Base-by-base conservation (phyloP, 2,888 invertebrate genomes). In the Drosophila colorata region DNA sequence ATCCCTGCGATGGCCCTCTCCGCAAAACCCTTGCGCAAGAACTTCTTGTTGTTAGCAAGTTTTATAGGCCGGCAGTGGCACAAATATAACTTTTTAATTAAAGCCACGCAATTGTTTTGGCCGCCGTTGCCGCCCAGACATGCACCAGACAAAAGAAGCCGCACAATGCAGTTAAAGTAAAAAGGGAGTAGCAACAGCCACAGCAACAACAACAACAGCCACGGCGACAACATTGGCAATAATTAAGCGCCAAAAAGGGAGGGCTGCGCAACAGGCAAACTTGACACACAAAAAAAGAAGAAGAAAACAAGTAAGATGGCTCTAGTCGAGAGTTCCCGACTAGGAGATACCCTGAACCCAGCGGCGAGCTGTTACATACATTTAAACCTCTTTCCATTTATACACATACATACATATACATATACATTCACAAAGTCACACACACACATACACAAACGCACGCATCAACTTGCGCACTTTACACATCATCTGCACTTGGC, bases 61-160 rank as follows among this genome's bases (percentile, higher is more conserved):
- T 78, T 67, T 69, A 65, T 78, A 66, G 70, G 76, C 76, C 38
- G 57, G 52, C 74, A 59, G 80, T 66, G 67, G 68, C 65, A 59
- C 67, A 71, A 83, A 85, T 81, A 81, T 75, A 83, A 87, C 82
- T 83, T 83, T 83, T 87, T 82, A 87, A 83, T 83, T 87, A 83
- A 87, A 78, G 79, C 67, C 58, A 56, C 60, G 69, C 83, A 85
- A 78, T 85, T 85, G 82, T 85, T 85, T 64, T 53, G 65, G 18
- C 18, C 40, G 7, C 8, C 35, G 31, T 44, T 67, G 73, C 73
- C 56, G 63, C 46, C 59, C 75, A 68, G 61, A 78, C 58, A 78
- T 61, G 60, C 64, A 43, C 47, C 46, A 77, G 60, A 75, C 75
- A 78, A 78, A 68, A 40, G 64, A 49, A 33, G 28, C 43, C 57